Evolutionary conservation across 2,797 vertebrate genomes (phyloP), one percentile per base, ranked within the genome.

Genomic region (Sebastes steindachneri): DNA sequence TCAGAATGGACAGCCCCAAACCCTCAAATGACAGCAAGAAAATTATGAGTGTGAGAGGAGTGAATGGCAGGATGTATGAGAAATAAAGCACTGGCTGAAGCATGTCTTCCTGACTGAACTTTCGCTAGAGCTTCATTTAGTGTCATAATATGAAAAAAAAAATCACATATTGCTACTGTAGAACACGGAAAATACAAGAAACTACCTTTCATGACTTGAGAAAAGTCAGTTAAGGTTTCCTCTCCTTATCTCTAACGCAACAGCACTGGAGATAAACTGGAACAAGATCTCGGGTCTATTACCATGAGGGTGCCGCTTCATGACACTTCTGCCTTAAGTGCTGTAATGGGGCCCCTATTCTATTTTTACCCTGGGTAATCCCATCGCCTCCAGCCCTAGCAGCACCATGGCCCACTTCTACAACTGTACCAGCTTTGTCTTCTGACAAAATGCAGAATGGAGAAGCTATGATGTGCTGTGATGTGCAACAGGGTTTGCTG

Each of bases 311-410:
- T 37, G 54, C 37, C 29, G 8, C 48, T 65, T 68, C 10, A 33
- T 60, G 41, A 70, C 55, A 57, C 26, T 28, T 68, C 15, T 12
- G n/a, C 73, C 33, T 21, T 55, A 31, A 57, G 15, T 45, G 58
- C 48, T 63, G 17, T 77, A 74, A 80, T 73, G 62, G 62, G 70
- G 54, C 45, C 11, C 62, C 5, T 23, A 65, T 63, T 73, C 48
- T 78, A 67, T 83, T 80, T 79, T 68, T 70, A 75, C 66, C 63
- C 66, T 48, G 64, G 75, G 62, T 65, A 68, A 74, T 75, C 79
- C 26, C 54, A 53, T 23, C 37, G 67, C 79, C 80, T 69, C n/a
- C 19, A 15, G 73, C 9, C 7, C 19, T 26, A 17, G 53, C 33
- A 26, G 68, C 74, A 48, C 14, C 41, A 26, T 65, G 73, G 66